Conservation (phyloP, 2,113 vertebrate species). For the Notarius lentiginosus region DNA sequence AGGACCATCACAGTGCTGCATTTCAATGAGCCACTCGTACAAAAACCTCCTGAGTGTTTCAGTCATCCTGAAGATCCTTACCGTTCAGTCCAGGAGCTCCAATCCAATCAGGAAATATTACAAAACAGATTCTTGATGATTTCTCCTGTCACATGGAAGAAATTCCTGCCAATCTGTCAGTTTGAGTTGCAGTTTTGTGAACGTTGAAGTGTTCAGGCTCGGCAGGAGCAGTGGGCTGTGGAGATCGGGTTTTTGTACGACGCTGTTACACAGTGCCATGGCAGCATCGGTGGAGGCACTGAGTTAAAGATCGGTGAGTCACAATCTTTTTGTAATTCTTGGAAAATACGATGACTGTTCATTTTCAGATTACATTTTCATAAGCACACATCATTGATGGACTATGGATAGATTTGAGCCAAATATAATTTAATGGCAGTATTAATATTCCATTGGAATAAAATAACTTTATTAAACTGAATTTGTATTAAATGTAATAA, state of each 20-base stretch:
- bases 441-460: neutral
- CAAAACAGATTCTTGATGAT: neutral
- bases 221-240: neutral
- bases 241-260: neutral
- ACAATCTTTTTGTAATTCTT: neutral
- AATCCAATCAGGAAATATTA: neutral
- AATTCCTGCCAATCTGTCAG: neutral
- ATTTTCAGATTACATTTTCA: neutral
- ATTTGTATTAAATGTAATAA: neutral
- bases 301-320: conserved; percentile 8
- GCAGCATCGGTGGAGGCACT: conserved; percentile 21
- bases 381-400: neutral
- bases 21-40: neutral
- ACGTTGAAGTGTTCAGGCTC: neutral
- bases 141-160: neutral
- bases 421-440: neutral
- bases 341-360: neutral
- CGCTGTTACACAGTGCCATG: conserved; percentile 7
- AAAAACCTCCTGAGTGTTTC: conserved; percentile 29
- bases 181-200: neutral
- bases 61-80: neutral
- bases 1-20: conserved; percentile 30
- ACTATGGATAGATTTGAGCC: neutral
- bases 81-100: neutral
- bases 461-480: neutral